Conservation (phyloP, 2,888 invertebrate genomes). For the Oligia latruncula region DNA sequence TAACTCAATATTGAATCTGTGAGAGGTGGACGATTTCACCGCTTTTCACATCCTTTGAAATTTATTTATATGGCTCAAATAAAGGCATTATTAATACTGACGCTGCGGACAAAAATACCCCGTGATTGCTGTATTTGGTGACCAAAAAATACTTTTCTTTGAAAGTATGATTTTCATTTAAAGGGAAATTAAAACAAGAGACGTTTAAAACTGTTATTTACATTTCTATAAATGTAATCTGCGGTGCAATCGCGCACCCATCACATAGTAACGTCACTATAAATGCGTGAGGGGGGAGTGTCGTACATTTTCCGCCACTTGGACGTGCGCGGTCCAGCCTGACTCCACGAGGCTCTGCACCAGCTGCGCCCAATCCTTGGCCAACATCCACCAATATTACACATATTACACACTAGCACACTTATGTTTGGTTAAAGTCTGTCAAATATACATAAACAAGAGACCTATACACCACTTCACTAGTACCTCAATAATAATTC, state of each 20-base stretch:
- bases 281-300: slow-evolving; percentile 75
- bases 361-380: slow-evolving; percentile 96
- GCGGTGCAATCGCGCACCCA: slow-evolving; percentile 60
- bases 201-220: not conserved
- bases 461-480: not conserved
- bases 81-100: not conserved
- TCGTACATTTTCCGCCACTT: slow-evolving; percentile 92
- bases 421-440: slow-evolving; percentile 54
- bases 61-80: not conserved
- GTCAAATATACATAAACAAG: slow-evolving; percentile 42
- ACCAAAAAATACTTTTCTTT: too few species aligned
- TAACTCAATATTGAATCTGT: slow-evolving; percentile 63
- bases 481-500: too few species aligned
- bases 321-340: slow-evolving; percentile 95
- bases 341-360: slow-evolving; percentile 96
- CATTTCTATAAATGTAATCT: slow-evolving; percentile 7
- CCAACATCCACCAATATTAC: slow-evolving; percentile 88
- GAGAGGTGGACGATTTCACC: slow-evolving; percentile 57
- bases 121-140: not conserved
- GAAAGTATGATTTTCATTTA: not conserved
- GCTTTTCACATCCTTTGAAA: slow-evolving; percentile 9
- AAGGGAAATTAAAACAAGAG: not conserved
- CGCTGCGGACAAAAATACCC: not conserved
- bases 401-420: slow-evolving; percentile 74
- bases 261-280: slow-evolving; percentile 62